Base-by-base conservation (phyloP, 2,113 vertebrate species). In the Heterochromis multidens region DNA sequence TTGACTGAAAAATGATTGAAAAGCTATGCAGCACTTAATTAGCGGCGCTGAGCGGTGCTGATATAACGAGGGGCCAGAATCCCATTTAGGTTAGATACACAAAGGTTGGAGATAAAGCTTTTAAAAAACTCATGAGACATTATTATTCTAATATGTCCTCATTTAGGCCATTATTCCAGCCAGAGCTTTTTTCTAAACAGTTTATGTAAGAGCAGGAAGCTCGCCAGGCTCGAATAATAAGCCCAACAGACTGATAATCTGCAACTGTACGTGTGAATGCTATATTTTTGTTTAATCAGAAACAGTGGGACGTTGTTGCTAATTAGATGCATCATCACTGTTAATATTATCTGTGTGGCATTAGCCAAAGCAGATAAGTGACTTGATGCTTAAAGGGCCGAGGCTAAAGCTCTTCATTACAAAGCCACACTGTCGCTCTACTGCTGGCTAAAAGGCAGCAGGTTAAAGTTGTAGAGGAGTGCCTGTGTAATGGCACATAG, bases 301-400 rank as follows among this genome's bases (percentile, higher is more conserved):
- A 49, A 79, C 76, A 25, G 49, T 9, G 17, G 37, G 31, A 43
- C 21, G 58, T 37, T 10, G 21, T 4, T 46, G 37, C 60, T 91
- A 85, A 92, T 80, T 81, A 87, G 81, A 91, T 87, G 79, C 80
- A 43, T 29, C 63, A 2, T 65, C 33, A 1, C 63, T 17, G 81
- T 79, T 91, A 92, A 89, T 94, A 91, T 86, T n/a, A 90, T 90
- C 61, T 88, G 78, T 81, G 91, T 92, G 90, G 49, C 94, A 19
- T 16, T 33, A 31, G 67, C 82, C 9, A 52, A 77, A 67, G 81
- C 86, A 59, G 88, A 86, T 81, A 91, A 84, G 88, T 82, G 82
- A 92, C 92, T 92, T 92, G 91, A 85, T 82, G 87, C 88, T 65
- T 57, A 54, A 79, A 79, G 11, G 63, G 82, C 81, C 63, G 87